Conservation (phyloP, 2,113 vertebrate species). For the Isurus oxyrinchus region DNA sequence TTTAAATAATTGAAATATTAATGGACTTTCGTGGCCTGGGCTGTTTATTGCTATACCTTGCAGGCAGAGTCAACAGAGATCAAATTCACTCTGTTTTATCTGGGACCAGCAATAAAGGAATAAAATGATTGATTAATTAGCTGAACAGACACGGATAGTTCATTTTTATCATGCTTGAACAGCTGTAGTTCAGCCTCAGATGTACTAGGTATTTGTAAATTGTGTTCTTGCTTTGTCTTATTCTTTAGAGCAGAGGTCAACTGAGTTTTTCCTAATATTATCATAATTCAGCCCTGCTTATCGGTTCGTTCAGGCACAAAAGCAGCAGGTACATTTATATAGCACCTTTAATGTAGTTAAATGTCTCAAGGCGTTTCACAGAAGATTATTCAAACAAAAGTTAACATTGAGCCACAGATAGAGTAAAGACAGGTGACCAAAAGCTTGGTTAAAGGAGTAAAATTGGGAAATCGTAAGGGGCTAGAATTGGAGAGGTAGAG, state of each 20-base stretch:
- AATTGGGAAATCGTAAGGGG: background rate
- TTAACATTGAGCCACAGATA: background rate
- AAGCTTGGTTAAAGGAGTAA: background rate
- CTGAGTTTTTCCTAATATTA: background rate
- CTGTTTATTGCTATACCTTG: background rate
- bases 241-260: background rate
- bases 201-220: background rate
- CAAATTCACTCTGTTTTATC: background rate
- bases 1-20: background rate
- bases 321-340: background rate
- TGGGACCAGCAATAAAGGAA: background rate
- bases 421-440: background rate
- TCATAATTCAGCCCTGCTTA: background rate
- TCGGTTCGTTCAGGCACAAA: background rate
- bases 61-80: background rate
- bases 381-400: background rate
- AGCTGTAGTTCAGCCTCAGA: background rate
- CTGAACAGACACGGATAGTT: background rate
- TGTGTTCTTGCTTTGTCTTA: background rate
- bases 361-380: background rate
- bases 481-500: background rate
- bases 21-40: background rate
- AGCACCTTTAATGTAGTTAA: background rate
- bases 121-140: background rate
- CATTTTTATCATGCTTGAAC: background rate